Evolutionary conservation across 2,888 invertebrate species (phyloP).

Genomic region (Archips crataeganus): DNA sequence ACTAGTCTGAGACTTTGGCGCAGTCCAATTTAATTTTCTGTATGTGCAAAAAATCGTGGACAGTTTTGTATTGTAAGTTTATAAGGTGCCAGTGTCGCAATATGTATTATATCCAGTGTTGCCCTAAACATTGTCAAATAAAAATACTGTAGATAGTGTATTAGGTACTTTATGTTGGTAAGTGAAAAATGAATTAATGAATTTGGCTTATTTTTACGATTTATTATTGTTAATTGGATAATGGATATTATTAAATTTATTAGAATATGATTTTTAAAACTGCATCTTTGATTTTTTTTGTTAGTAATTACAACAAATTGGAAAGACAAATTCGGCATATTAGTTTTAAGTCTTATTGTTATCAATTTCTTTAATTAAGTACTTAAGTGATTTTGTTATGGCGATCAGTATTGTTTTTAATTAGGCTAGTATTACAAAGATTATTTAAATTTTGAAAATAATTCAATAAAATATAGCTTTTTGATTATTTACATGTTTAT

Average conservation of each 20-base stretch:
- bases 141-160: constrained; percentile 16
- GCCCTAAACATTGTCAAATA: constrained; percentile 12
- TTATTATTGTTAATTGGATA: background rate
- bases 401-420: constrained; percentile 30
- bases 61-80: background rate
- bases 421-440: constrained; percentile 9
- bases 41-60: background rate
- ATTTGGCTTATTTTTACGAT: constrained; percentile 9
- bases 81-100: constrained; percentile 13
- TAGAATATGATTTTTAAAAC: background rate
- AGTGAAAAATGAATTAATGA: background rate
- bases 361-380: constrained; percentile 22
- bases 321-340: background rate
- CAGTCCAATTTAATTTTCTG: no score
- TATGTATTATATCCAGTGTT: constrained; percentile 15
- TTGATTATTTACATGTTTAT: constrained; percentile 33
- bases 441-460: background rate
- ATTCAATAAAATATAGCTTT: background rate
- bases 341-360: background rate
- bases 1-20: no score
- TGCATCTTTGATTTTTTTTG: background rate
- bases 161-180: constrained; percentile 7
- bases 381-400: constrained; percentile 16
- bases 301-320: background rate
- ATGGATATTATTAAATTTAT: constrained; percentile 1